Evolutionary conservation across 2,113 vertebrate species (phyloP), one percentile per base, ranked within the genome.

Genomic region (Odontesthes bonariensis): DNA sequence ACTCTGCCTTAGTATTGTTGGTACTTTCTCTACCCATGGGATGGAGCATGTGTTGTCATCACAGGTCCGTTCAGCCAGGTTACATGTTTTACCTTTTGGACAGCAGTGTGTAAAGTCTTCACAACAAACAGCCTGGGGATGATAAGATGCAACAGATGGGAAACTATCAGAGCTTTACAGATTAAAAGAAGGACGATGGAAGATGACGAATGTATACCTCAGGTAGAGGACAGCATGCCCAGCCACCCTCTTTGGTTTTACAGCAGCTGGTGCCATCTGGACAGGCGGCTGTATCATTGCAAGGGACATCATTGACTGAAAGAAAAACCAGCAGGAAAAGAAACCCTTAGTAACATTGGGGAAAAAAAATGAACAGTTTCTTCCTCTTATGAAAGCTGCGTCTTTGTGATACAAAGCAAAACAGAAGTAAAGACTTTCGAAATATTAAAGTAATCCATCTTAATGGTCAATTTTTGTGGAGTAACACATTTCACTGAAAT

Each of bases 191-290:
- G 1, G n/a, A 5, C 12, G 81, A 70, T 90, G 92, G 80, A 92
- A 94, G 1, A 91, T 94, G 27, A 3, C 27, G 27, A 27, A 27
- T 27, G 3, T 27, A 3, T 27, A 70, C 93, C 84, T 91, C 4
- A 5, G 67, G 53, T 0, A 86, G 19, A 38, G 91, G 91, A 72
- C 93, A 94, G 52, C 93, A 93, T 4, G 19, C 44, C 88, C 90
- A 93, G 0, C 0, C 6, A 0, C 84, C 85, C 0, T 75, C 19
- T 55, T 10, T 0, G 8, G 17, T 78, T 59, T 81, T 82, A 69
- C 92, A 93, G 80, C 93, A 94, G 1, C 91, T 94, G 44, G 72
- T 44, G 8, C 1, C 16, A 51, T 89, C 90, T 1, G 3, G 1
- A 83, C 93, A 94, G 5, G 52, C 1, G 1, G 0, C 1, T 1